Percentiles rank a stretch among this genome's conserved stretches.
These are phyloP conservation scores for Siniperca obscura DNA, from an alignment of 2,797 vertebrate species.

Conservation along the genomic window DNA sequence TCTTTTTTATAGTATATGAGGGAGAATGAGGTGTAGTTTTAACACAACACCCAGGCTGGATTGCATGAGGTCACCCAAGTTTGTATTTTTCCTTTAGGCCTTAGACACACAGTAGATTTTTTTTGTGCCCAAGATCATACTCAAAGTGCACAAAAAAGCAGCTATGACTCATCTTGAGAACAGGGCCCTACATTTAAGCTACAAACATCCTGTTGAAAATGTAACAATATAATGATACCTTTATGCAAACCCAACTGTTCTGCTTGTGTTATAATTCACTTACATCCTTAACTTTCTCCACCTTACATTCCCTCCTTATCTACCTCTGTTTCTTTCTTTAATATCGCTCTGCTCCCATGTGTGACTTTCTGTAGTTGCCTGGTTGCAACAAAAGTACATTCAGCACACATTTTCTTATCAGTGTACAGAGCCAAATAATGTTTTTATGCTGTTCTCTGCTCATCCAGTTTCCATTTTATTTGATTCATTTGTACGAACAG, in stretches of 20 bases:
- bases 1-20: background rate
- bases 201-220: background rate
- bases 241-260: background rate
- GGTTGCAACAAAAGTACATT: slow-evolving; percentile 23
- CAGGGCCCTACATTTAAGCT: background rate
- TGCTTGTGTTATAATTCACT: background rate
- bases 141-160: background rate
- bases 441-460: slow-evolving; percentile 3
- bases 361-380: slow-evolving; percentile 1
- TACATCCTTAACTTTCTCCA: background rate
- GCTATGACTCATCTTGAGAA: background rate
- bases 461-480: background rate
- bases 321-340: background rate
- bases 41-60: background rate
- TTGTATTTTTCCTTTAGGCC: background rate
- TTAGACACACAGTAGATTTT: background rate
- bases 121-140: background rate
- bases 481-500: background rate
- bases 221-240: background rate
- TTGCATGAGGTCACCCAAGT: background rate
- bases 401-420: slow-evolving; percentile 22
- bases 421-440: background rate
- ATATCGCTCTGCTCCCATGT: background rate
- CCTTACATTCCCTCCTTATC: background rate
- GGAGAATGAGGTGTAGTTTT: background rate